Percentiles rank a stretch among this genome's conserved stretches.
These are phyloP conservation scores for Oscheius sp. DNA, from an alignment of 1,140 invertebrate genomes.

Conservation along the genomic window DNA sequence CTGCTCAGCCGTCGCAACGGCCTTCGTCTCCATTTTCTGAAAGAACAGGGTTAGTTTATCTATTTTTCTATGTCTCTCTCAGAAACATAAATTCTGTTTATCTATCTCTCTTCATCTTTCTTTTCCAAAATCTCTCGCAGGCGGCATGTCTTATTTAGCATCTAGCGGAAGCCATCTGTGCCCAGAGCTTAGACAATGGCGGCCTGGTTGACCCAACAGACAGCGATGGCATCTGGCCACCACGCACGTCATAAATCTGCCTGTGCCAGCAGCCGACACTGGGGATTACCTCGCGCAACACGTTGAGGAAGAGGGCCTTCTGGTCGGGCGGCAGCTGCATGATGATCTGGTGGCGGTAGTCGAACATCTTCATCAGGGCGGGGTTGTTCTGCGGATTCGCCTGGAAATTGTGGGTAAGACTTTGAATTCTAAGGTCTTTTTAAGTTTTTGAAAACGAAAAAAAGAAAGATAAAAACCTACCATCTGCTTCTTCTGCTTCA, in stretches of 20 bases:
- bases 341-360: not conserved
- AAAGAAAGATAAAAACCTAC: not conserved
- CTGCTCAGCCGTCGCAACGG: not conserved
- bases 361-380: not conserved
- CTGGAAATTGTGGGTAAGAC: no score
- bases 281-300: not conserved
- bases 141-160: no score
- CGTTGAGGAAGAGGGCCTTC: not conserved
- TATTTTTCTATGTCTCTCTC: not conserved
- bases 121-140: no score
- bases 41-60: not conserved
- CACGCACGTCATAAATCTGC: not conserved
- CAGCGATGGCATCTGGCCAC: conserved; percentile 1
- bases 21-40: not conserved
- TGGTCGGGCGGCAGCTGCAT: not conserved
- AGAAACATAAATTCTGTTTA: no score
- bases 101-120: no score
- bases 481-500: not conserved
- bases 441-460: no score
- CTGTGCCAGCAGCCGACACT: no score
- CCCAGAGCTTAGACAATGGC: not conserved
- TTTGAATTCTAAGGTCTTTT: not conserved
- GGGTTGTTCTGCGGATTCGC: not conserved
- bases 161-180: not conserved
- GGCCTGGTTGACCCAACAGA: not conserved